These are phyloP conservation scores for Dendrolimus pini DNA, from an alignment of 2,888 invertebrate species.

Conservation along the genomic window DNA sequence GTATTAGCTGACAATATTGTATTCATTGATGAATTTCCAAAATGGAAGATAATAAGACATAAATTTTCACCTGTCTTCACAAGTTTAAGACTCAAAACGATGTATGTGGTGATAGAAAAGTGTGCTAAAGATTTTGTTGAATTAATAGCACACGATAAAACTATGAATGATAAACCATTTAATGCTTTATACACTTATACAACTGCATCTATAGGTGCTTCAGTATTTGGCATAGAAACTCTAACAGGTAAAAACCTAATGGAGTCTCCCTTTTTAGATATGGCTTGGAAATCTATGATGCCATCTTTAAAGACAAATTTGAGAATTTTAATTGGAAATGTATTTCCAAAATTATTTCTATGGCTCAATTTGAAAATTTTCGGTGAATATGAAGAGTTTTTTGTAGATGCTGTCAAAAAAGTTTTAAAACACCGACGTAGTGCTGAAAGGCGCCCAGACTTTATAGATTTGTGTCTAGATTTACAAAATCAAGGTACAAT, in stretches of 20 bases:
- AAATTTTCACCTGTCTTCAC: conserved; percentile 57
- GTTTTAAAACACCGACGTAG: conserved; percentile 33
- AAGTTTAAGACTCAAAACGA: conserved; percentile 46
- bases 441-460: conserved; percentile 33
- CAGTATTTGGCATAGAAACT: conserved; percentile 59
- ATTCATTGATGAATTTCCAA: conserved; percentile 37
- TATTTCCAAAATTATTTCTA: conserved; percentile 31
- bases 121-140: conserved; percentile 43
- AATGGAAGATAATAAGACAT: conserved; percentile 52
- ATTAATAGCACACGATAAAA: conserved; percentile 26
- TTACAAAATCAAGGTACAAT: conserved; percentile 42
- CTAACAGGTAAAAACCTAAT: conserved; percentile 34
- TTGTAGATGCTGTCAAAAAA: conserved; percentile 40
- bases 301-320: conserved; percentile 24
- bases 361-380: conserved; percentile 36
- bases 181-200: conserved; percentile 40
- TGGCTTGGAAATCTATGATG: conserved; percentile 33
- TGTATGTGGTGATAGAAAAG: conserved; percentile 48
- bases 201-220: conserved; percentile 45
- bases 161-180: conserved; percentile 30
- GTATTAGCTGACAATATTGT: conserved; percentile 41
- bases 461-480: conserved; percentile 45
- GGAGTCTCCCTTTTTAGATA: conserved; percentile 47
- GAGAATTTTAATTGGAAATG: conserved; percentile 21
- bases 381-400: conserved; percentile 41